These are phyloP conservation scores for Neodiprion lecontei DNA, from an alignment of 1,140 invertebrate genomes.

Conservation along the genomic window DNA sequence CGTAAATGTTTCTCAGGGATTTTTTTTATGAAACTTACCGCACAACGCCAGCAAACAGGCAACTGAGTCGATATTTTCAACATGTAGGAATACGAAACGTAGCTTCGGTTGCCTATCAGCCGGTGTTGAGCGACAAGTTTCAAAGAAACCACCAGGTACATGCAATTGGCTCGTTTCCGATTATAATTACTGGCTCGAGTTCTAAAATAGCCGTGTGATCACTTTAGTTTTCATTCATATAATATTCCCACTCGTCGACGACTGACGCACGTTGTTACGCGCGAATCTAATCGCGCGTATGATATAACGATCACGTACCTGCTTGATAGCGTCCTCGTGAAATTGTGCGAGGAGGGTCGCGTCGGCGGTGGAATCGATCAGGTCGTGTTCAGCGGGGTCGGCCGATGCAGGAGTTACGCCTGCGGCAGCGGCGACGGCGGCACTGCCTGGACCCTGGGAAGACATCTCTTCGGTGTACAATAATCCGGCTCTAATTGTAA, in stretches of 20 bases:
- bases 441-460: slow-evolving; percentile 36
- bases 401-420: slow-evolving; percentile 47
- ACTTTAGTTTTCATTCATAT: neutral
- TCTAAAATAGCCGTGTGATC: slow-evolving; percentile 9
- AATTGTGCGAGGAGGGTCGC: slow-evolving; percentile 73
- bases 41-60: no score
- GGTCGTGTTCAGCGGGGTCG: slow-evolving; percentile 53
- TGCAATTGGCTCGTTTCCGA: no score
- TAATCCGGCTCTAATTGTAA: slow-evolving; percentile 33
- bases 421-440: slow-evolving; percentile 38
- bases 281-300: neutral
- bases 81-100: no score
- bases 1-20: no score
- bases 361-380: slow-evolving; percentile 55
- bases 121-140: no score
- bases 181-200: neutral
- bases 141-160: no score
- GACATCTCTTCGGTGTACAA: slow-evolving; percentile 55
- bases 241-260: neutral
- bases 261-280: no score
- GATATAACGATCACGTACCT: slow-evolving; percentile 55
- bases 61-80: no score
- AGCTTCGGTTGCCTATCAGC: no score
- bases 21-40: no score
- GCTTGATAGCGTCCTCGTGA: slow-evolving; percentile 75